These are phyloP conservation scores for Drosophila algonquin DNA, from an alignment of 2,888 invertebrate species.

Conservation along the genomic window DNA sequence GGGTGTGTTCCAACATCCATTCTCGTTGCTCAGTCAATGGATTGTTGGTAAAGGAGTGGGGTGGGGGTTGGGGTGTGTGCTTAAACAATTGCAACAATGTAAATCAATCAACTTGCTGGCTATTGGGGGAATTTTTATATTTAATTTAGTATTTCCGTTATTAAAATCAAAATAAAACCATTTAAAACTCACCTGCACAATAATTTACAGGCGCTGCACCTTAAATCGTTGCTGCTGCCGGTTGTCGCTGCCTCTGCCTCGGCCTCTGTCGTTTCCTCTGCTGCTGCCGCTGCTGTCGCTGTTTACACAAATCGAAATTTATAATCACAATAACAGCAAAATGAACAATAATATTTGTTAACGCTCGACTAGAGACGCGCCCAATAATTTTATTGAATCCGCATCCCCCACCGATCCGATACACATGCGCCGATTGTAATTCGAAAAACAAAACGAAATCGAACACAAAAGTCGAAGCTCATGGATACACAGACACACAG, in stretches of 20 bases:
- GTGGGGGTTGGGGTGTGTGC: neutral
- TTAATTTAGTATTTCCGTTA: constrained; percentile 76
- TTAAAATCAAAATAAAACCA: constrained; percentile 58
- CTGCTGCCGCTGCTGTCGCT: constrained; percentile 30
- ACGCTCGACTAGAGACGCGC: constrained; percentile 81
- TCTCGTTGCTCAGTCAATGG: constrained; percentile 48
- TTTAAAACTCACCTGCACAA: constrained; percentile 71
- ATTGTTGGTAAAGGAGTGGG: too few species aligned
- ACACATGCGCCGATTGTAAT: constrained; percentile 15
- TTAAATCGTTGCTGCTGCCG: constrained; percentile 33
- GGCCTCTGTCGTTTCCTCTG: constrained; percentile 23
- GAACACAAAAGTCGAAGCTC: constrained; percentile 46
- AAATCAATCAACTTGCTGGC: constrained; percentile 60
- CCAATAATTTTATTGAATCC: constrained; percentile 80
- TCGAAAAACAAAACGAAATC: constrained; percentile 51
- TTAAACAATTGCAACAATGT: constrained; percentile 60
- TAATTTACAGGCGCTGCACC: constrained; percentile 70
- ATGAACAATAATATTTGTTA: constrained; percentile 82
- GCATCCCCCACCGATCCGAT: constrained; percentile 9
- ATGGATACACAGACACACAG: constrained; percentile 19
- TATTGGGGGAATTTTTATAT: constrained; percentile 58
- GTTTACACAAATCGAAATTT: constrained; percentile 71
- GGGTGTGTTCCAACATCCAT: constrained; percentile 61
- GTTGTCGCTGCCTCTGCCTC: constrained; percentile 20
- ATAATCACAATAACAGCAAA: constrained; percentile 78